phyloP scores from a whole-genome alignment of 92 coral and sea anemone species.

The Porites rus region DNA sequence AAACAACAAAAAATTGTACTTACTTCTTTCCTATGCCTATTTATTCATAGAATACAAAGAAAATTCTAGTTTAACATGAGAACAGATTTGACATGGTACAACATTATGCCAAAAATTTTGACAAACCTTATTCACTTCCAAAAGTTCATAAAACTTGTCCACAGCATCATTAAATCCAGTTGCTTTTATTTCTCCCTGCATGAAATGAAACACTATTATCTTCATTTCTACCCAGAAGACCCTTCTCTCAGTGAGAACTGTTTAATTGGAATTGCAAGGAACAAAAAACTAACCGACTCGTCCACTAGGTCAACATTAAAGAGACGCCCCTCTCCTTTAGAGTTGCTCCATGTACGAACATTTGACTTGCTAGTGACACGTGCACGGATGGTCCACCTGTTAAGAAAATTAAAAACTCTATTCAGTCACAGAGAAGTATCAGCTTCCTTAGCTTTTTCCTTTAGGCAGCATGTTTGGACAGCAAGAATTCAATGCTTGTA shows the following conservation, averaged over 20 bases:
- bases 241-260: neutral
- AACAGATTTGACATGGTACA: too few species aligned
- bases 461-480: too few species aligned
- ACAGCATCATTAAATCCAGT: conserved; percentile 93
- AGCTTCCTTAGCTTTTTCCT: too few species aligned
- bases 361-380: conserved; percentile 86
- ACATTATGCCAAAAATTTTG: neutral
- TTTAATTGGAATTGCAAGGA: neutral
- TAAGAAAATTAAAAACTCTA: too few species aligned
- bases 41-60: too few species aligned
- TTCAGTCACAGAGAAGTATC: too few species aligned
- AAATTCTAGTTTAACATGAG: too few species aligned
- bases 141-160: conserved; percentile 89
- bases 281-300: conserved; percentile 82
- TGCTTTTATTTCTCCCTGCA: conserved; percentile 96
- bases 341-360: conserved; percentile 91
- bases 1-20: too few species aligned
- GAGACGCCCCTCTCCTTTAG: conserved; percentile 92
- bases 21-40: too few species aligned
- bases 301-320: conserved; percentile 95
- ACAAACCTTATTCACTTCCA: conserved; percentile 89
- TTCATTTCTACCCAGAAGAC: neutral
- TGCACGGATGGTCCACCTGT: conserved; percentile 97
- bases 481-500: too few species aligned
- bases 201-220: neutral